These are phyloP conservation scores for Cantharis rufa DNA, from an alignment of 2,888 invertebrate species.

Conservation along the genomic window DNA sequence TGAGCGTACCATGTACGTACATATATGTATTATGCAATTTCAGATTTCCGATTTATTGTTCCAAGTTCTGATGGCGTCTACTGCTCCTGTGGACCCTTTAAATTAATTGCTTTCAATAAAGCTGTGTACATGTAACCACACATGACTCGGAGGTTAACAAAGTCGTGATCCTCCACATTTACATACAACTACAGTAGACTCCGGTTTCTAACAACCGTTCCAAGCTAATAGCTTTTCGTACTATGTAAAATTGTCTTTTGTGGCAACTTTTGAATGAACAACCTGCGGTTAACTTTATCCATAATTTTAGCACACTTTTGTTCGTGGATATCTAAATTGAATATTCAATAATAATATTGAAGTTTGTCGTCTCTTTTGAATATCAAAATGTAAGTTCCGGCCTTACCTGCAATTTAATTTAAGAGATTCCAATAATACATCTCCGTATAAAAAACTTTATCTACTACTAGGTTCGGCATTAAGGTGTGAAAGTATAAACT, in stretches of 20 bases:
- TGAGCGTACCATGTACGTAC: background rate
- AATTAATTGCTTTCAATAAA: conserved; percentile 36
- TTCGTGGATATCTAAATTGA: conserved; percentile 34
- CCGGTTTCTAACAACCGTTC: conserved; percentile 15
- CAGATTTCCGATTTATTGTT: background rate
- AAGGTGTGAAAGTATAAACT: conserved; percentile 15
- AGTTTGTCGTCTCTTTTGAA: conserved; percentile 21
- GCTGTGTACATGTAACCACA: conserved; percentile 29
- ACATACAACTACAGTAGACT: conserved; percentile 13
- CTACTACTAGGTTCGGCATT: conserved; percentile 15
- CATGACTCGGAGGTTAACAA: conserved; percentile 24
- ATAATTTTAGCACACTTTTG: conserved; percentile 39
- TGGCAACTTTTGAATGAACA: conserved; percentile 39
- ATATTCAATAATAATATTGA: conserved; percentile 34
- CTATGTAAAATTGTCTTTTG: conserved; percentile 36
- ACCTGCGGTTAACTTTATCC: conserved; percentile 34
- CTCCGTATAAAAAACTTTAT: conserved; percentile 2
- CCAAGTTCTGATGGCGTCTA: background rate
- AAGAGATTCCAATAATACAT: conserved; percentile 6
- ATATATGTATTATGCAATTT: background rate
- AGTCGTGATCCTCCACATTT: conserved; percentile 26
- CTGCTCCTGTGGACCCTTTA: background rate
- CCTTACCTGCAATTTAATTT: conserved; percentile 13
- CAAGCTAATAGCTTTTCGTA: conserved; percentile 14
- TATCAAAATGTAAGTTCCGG: conserved; percentile 6